Conservation (phyloP, 2,888 invertebrate genomes). For the Thalpophila matura region DNA sequence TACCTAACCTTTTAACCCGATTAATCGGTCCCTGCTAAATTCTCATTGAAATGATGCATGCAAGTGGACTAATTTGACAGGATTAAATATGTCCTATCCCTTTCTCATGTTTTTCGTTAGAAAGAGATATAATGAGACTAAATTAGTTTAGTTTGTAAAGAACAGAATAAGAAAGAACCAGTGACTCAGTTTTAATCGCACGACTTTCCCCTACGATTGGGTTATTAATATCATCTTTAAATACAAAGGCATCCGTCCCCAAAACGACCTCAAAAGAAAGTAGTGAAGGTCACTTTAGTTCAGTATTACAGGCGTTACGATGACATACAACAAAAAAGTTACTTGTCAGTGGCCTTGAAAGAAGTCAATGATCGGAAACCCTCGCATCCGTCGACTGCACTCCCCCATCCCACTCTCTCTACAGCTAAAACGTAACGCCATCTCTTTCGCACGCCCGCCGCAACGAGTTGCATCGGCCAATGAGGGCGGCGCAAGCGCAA, state of each 20-base stretch:
- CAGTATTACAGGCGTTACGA: conserved; percentile 82
- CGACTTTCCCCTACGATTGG: conserved; percentile 7
- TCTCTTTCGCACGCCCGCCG: conserved; percentile 76
- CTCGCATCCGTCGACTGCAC: conserved; percentile 88
- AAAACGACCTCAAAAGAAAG: conserved; percentile 86
- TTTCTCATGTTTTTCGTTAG: no score
- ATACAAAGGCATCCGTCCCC: conserved; percentile 38
- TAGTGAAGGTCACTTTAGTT: conserved; percentile 83
- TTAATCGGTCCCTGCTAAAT: no score
- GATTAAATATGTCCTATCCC: no score
- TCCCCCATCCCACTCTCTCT: conserved; percentile 73
- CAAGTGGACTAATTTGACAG: no score
- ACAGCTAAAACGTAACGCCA: conserved; percentile 47
- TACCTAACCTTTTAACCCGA: no score
- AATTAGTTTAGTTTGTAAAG: no score
- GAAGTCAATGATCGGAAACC: conserved; percentile 89
- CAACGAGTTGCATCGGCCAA: conserved; percentile 77
- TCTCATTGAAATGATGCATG: no score
- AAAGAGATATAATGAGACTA: no score
- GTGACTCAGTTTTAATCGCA: conserved; percentile 8
- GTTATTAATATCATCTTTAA: conserved; percentile 27
- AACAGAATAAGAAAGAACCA: no score
- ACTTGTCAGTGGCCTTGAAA: conserved; percentile 86
- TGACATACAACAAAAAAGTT: conserved; percentile 83
- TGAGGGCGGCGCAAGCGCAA: conserved; percentile 84